Evolutionary conservation across 2,113 vertebrate genomes (phyloP), one percentile per base, ranked within the genome.

Genomic region (Coturnix japonica): DNA sequence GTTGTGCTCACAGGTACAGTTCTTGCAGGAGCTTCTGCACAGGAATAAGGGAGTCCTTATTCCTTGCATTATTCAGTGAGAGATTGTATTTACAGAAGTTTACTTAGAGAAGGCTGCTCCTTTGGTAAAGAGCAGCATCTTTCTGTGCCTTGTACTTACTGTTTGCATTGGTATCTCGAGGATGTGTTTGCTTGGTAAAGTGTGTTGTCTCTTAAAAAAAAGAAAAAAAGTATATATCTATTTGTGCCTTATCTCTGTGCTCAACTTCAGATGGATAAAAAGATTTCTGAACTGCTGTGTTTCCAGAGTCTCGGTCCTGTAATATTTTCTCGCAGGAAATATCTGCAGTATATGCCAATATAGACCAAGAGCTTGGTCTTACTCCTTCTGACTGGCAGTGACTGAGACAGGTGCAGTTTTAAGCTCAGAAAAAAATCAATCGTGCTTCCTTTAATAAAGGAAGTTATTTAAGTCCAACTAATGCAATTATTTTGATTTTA

Each of bases 281-380:
- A 70, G 43, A 44, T 56, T 71, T 80, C 64, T 81, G 56, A 85
- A 31, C 33, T 74, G 14, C 47, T 73, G 5, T 83, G 53, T 33
- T 75, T 90, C 65, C 85, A 21, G 77, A 31, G 30, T 70, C 80
- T 37, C 74, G 1, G 8, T 22, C 17, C 49, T 56, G 43, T 80
- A 93, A 60, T 30, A n/a, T 70, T 73, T 76, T 87, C 33, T 80
- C 39, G 63, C 13, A 56, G 60, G 60, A 92, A 70, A 74, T 94
- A 88, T 28, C 63, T 2, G 11, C 17, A 66, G 81, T 20, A 9
- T 39, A 30, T 14, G 25, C 0, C 3, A 73, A 74, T 39, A 5
- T n/a, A n/a, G n/a, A n/a, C 20, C 37, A 28, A 31, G 56, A 46
- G 47, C 51, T 85, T 78, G 60, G 30, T 56, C 43, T 90, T 14